These are phyloP conservation scores for Cordylochernes scorpioides DNA, from an alignment of 2,888 invertebrate genomes.

Conservation along the genomic window DNA sequence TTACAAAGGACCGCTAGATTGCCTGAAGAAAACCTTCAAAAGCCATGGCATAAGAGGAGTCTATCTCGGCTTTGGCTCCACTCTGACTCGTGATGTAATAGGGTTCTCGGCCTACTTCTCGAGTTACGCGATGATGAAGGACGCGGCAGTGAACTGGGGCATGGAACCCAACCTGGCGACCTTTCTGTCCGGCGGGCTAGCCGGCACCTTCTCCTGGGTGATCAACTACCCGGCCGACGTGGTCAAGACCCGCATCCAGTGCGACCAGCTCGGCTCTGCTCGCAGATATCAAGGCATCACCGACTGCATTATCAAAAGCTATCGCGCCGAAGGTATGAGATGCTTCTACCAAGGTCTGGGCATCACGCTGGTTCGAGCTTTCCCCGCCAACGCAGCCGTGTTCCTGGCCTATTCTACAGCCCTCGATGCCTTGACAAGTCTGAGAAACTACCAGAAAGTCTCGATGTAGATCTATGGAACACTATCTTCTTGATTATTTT, in stretches of 20 bases:
- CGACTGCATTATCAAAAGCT: conserved; percentile 45
- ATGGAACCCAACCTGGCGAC: conserved; percentile 38
- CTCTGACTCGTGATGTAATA: conserved; percentile 49
- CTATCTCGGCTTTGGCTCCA: conserved; percentile 44
- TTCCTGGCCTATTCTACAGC: too few relatives aligned
- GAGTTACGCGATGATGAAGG: too few relatives aligned
- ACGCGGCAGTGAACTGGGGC: too few relatives aligned
- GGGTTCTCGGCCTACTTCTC: conserved; percentile 56
- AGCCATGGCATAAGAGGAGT: conserved; percentile 39
- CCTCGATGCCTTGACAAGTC: too few relatives aligned
- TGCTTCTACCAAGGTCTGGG: conserved; percentile 46
- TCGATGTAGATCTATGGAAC: too few relatives aligned
- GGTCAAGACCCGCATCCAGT: conserved; percentile 60
- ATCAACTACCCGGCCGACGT: conserved; percentile 65
- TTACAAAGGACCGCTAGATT: conserved; percentile 33
- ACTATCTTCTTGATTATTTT: too few relatives aligned
- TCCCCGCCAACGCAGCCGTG: conserved; percentile 74
- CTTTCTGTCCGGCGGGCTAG: conserved; percentile 60
- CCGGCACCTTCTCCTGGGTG: conserved; percentile 62
- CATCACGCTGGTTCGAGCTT: conserved; percentile 55
- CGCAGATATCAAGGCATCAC: conserved; percentile 36
- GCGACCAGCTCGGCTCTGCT: conserved; percentile 18
- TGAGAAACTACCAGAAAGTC: too few relatives aligned
- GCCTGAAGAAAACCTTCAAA: conserved; percentile 26
- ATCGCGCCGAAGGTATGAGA: conserved; percentile 37